Percentiles rank a stretch among this genome's conserved stretches.
These are phyloP conservation scores for Cryptocephalus moraei DNA, from an alignment of 2,888 invertebrate species.

Conservation along the genomic window DNA sequence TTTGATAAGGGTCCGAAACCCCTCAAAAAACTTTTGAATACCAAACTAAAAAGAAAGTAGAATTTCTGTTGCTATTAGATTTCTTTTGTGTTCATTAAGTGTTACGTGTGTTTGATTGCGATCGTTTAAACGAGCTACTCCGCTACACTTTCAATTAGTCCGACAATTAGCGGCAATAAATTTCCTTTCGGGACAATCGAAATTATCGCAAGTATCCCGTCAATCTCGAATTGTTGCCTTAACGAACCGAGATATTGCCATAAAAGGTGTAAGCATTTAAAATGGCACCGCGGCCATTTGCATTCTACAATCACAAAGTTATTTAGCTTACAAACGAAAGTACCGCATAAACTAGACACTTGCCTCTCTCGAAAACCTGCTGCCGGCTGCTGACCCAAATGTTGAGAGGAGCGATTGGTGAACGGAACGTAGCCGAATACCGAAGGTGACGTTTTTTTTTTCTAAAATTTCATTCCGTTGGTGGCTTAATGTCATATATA, in stretches of 20 bases:
- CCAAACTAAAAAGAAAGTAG: no score
- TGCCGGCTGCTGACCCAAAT: conserved; percentile 19
- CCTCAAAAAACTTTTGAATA: no score
- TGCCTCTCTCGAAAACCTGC: conserved; percentile 14
- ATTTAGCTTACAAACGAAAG: conserved; percentile 11
- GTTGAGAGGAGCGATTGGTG: conserved; percentile 8
- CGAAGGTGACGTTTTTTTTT: not conserved
- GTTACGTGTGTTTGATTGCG: no score
- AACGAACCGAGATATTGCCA: not conserved
- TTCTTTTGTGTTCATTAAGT: no score
- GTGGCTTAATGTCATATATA: not conserved
- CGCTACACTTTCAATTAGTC: no score
- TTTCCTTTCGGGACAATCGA: no score
- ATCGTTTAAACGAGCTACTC: no score
- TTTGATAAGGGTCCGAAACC: no score
- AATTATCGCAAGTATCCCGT: no score
- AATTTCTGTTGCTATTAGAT: no score
- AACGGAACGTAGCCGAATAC: conserved; percentile 15
- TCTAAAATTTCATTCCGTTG: not conserved
- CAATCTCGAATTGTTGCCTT: no score
- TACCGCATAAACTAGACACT: conserved; percentile 14
- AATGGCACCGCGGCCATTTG: not conserved
- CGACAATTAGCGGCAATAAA: no score
- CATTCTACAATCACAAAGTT: conserved; percentile 1
- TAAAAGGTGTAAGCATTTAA: not conserved